Base-by-base conservation (phyloP, 1,140 invertebrate genomes). In the Scaptodrosophila lebanonensis region DNA sequence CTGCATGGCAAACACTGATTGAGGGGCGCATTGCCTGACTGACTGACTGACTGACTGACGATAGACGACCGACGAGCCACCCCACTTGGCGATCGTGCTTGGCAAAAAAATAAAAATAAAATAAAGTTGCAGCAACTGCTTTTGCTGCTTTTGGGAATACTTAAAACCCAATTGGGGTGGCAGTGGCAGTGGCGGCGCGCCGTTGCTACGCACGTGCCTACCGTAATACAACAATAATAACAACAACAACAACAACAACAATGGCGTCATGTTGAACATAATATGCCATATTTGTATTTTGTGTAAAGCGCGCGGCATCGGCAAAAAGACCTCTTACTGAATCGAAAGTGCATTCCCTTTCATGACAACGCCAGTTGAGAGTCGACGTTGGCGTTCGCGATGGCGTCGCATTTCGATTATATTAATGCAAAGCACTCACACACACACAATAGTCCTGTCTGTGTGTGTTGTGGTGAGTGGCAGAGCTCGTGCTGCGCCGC, bases 331-430 rank as follows among this genome's bases (percentile, higher is more conserved):
- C 75, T 69, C 64, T 30, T 57, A 57, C 62, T 56, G 61, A 82
- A 82, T 82, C 75, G 75, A 82, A 82, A 82, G 75, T 82, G 75
- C 75, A 82, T 82, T 82, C 75, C 73, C 75, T 82, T 82, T 82
- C 76, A 82, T 82, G 70, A 69, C 58, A 82, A 75, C 36, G 54
- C 16, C 32, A 45, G 18, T 29, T 7, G 47, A 43, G 43, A 40
- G 22, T 2, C 40, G 25, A 15, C 22, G 11, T 20, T 17, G 32
- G 25, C 48, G 16, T 17, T 8, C 17, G 5, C 35, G 48, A 42
- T 62, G 73, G 64, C 75, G 51, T 75, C 75, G 69, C 66, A 67
- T 82, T 82, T 82, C 75, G 75, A 82, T 82, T 82, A 82, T 69
- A 82, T 82, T 82, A 82, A 82, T 82, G 75, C 62, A 82, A 82